Percentiles rank a stretch among this genome's conserved stretches.
These are phyloP conservation scores for Cryptocephalus primarius DNA, from an alignment of 2,888 invertebrate species.

Conservation along the genomic window DNA sequence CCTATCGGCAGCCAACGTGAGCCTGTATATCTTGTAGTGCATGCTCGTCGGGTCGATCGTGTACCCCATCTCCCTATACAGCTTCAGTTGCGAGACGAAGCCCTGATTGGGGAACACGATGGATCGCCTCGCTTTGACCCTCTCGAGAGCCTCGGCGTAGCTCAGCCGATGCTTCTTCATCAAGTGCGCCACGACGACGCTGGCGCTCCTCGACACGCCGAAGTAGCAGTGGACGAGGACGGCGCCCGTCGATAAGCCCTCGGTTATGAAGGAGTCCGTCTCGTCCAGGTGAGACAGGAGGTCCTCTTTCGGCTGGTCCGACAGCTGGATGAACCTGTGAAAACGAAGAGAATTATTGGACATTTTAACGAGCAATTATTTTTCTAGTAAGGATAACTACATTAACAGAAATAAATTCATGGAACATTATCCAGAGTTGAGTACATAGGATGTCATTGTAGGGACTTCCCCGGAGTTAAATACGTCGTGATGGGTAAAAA, in stretches of 20 bases:
- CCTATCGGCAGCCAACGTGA: slow-evolving; percentile 71
- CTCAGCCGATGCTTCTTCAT: slow-evolving; percentile 76
- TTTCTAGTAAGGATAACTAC: too few relatives aligned
- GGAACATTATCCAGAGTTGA: too few relatives aligned
- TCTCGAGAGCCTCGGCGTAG: slow-evolving; percentile 59
- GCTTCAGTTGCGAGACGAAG: slow-evolving; percentile 65
- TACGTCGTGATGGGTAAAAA: too few relatives aligned
- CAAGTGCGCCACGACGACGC: slow-evolving; percentile 74
- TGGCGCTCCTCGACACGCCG: slow-evolving; percentile 83
- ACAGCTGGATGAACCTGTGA: slow-evolving; percentile 57
- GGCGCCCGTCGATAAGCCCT: slow-evolving; percentile 46
- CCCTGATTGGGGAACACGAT: slow-evolving; percentile 73
- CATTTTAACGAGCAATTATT: too few relatives aligned
- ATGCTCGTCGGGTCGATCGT: slow-evolving; percentile 57
- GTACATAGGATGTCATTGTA: too few relatives aligned
- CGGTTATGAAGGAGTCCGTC: slow-evolving; percentile 66
- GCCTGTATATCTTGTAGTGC: slow-evolving; percentile 61
- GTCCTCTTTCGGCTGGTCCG: slow-evolving; percentile 78
- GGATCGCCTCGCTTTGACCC: slow-evolving; percentile 57
- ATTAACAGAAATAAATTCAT: too few relatives aligned
- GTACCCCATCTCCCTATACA: slow-evolving; percentile 71
- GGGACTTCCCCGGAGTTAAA: too few relatives aligned
- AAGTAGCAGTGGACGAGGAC: slow-evolving; percentile 87
- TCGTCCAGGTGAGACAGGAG: slow-evolving; percentile 61
- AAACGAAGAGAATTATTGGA: too few relatives aligned